Conservation (phyloP, 2,113 vertebrate genomes). For the Gymnorhina tibicen region DNA sequence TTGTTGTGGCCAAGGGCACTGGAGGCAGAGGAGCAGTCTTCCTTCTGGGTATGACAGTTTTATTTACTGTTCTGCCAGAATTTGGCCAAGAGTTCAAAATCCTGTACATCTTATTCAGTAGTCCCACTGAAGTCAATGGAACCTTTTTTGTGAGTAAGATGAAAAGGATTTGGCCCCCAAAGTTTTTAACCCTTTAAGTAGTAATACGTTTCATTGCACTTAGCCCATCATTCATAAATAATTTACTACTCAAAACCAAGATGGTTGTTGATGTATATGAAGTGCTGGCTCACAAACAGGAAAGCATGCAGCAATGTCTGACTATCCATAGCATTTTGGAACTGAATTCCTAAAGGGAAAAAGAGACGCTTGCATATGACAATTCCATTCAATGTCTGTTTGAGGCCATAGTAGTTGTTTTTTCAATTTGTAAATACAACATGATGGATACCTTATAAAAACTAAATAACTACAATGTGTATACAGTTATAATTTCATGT, state of each 20-base stretch:
- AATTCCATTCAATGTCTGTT: neutral
- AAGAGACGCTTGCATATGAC: neutral
- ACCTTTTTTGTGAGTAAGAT: slow-evolving; percentile 22
- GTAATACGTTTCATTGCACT: slow-evolving; percentile 41
- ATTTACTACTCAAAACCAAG: slow-evolving; percentile 1
- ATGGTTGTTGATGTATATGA: neutral
- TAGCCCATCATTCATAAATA: slow-evolving; percentile 36
- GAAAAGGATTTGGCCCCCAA: slow-evolving; percentile 52
- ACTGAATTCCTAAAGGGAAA: neutral
- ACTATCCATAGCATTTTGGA: neutral
- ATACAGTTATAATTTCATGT: neutral
- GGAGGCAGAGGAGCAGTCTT: neutral
- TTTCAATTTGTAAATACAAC: neutral
- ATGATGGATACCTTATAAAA: neutral
- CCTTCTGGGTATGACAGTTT: neutral
- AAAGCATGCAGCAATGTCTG: neutral
- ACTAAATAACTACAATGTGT: neutral
- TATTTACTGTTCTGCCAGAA: neutral
- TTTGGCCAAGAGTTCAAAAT: slow-evolving; percentile 40
- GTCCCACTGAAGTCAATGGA: neutral
- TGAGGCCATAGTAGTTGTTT: neutral
- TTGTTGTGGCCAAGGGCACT: neutral
- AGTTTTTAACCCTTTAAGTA: slow-evolving; percentile 55
- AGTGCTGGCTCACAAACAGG: neutral
- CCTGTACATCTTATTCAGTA: slow-evolving; percentile 33